Evolutionary conservation across 2,888 invertebrate genomes (phyloP), one percentile per base, ranked within the genome.

Genomic region (Patella pellucida): DNA sequence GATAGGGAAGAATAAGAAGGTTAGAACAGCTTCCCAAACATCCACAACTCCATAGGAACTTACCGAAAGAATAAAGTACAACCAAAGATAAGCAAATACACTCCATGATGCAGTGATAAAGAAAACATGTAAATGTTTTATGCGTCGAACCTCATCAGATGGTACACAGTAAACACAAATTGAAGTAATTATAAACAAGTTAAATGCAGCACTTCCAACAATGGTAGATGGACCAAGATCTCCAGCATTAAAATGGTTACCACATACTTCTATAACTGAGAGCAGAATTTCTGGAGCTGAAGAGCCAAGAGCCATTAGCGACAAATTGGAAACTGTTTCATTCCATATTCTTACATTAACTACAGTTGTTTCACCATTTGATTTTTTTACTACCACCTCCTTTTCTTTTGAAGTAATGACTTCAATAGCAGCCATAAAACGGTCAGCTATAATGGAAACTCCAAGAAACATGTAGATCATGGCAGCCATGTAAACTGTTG

Each of bases 391-490:
- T 86, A 95, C 94, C 87, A 99, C 95, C 91, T 97, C 97, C 87
- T 96, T 96, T 91, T 99, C 99, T 91, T 97, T 95, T 0, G 98
- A 98, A 73, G 99, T 99, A 91, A 99, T 99, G 84, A 97, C 98
- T 93, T 99, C 99, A 90, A 99, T 99, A 86, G 98, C 96, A 68
- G 97, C 97, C 99, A 99, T 99, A 92, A 99, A 99, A 78, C 98
- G 95, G 91, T 99, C 99, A 84, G 99, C 98, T 83, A 99, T 96
- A 91, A 99, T 98, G 85, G 99, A 98, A 69, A 99, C 98, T 76
- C 99, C 99, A 89, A 99, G 96, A 93, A 99, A 99, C 90, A 99
- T 94, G 91, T 98, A 99, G 86, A 96, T 92, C 91, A 99, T 94
- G 70, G 94, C 92, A 72, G 96, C 85, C 92, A 99, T 97, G 92